Evolutionary conservation across 64 coral and sea anemone species (phyloP), one percentile per base, ranked within the genome.

Genomic region (Orbicella faveolata): DNA sequence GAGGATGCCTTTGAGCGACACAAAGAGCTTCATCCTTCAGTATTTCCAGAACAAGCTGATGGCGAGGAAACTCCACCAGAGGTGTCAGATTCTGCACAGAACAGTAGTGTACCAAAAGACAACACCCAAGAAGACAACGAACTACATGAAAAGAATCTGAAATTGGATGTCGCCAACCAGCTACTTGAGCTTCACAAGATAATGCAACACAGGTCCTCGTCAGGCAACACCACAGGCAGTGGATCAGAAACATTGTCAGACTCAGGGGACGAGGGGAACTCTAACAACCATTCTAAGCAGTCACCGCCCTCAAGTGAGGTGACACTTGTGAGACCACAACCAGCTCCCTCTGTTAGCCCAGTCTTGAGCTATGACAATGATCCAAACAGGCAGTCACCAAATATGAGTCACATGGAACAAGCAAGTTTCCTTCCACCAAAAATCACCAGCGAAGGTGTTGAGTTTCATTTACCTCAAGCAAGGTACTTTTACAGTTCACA

Each of bases 1-100:
- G 95, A 96, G 62, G 95, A 96, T 85, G 95, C 88, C 41, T 96
- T 94, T 78, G 88, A 90, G 26, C 79, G 70, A 7, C 95, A 96
- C 59, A 94, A 94, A 76, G 92, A 96, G 53, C 30, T 96, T 13
- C 95, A 96, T 75, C 95, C 95, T 18, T 64, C 52, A 9, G 87
- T 82, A 17, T 89, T 89, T 11, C 52, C 59, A 72, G 61, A 83
- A 1, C 73, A 94, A 20, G 53, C 79, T 44, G 74, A 76, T 37
- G 9, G 19, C 6, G 67, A 70, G 21, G 35, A 41, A 4, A 63
- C 54, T 19, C 1, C 44, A 52, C 52, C 65, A 52, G 25, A 62
- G 16, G 26, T 51, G 37, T 39, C 37, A 15, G 15, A 18, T 16
- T 73, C 82, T 85, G 21, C 36, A 72, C 18, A 36, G 34, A 66